These are phyloP conservation scores for Fistularia commersonii DNA, from an alignment of 2,797 vertebrate species.

Conservation along the genomic window DNA sequence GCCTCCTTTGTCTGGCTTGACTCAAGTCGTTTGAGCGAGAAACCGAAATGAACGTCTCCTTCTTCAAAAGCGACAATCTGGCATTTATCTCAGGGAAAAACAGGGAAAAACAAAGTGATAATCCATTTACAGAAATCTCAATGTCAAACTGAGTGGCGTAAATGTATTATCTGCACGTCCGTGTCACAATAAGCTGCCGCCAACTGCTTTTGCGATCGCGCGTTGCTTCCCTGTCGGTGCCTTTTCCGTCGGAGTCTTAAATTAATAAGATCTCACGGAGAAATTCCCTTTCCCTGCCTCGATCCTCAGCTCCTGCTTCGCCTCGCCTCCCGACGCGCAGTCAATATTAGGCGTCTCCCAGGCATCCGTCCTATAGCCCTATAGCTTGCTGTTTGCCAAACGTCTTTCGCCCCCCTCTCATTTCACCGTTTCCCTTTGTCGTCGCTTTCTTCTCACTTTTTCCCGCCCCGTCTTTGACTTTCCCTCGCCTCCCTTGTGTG, in stretches of 20 bases:
- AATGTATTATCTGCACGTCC: conserved; percentile 7
- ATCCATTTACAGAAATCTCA: conserved; percentile 24
- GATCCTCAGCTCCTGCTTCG: conserved; percentile 19
- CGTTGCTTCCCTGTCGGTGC: conserved; percentile 1
- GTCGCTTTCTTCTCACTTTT: conserved; percentile 25
- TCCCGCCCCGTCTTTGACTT: conserved; percentile 52
- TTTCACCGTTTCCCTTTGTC: conserved; percentile 45
- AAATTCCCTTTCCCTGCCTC: conserved; percentile 50
- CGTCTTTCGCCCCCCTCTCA: conserved; percentile 43
- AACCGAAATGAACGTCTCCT: background rate
- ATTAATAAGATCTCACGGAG: conserved; percentile 47
- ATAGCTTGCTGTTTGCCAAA: conserved; percentile 47
- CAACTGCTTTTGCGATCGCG: conserved; percentile 21
- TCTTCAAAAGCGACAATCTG: conserved; percentile 13
- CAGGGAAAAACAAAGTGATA: conserved; percentile 11
- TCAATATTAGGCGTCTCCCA: conserved; percentile 72
- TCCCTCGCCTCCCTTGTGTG: conserved; percentile 33
- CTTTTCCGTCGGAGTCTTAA: conserved; percentile 23
- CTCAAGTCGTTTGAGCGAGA: conserved; percentile 5
- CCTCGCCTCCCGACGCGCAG: conserved; percentile 23
- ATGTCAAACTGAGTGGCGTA: conserved; percentile 14
- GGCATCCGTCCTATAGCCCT: conserved; percentile 43
- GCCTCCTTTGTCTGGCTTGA: conserved; percentile 13
- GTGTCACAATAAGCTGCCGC: conserved; percentile 5
- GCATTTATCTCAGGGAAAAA: conserved; percentile 12